Percentiles rank a stretch among this genome's conserved stretches.
These are phyloP conservation scores for Polypedilum pembai DNA, from an alignment of 1,140 invertebrate genomes.

Conservation along the genomic window DNA sequence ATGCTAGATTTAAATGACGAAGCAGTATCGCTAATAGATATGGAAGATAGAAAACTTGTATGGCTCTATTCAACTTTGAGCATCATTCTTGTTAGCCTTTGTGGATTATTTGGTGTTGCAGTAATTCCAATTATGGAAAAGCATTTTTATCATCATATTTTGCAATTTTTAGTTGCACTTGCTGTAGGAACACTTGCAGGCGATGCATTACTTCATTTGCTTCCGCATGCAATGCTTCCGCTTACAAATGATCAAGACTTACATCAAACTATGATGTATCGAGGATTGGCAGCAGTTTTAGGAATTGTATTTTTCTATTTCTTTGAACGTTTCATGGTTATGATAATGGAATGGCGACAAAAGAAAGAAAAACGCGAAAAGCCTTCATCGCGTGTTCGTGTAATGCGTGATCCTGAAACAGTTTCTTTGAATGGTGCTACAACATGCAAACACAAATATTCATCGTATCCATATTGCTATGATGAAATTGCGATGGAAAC, in stretches of 20 bases:
- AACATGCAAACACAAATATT: constrained; percentile 73
- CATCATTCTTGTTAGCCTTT: constrained; percentile 74
- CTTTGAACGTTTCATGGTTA: constrained; percentile 70
- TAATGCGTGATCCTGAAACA: constrained; percentile 54
- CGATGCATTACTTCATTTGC: constrained; percentile 84
- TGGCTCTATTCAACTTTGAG: constrained; percentile 76
- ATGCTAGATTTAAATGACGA: background rate
- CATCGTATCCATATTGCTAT: constrained; percentile 75
- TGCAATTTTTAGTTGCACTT: constrained; percentile 86
- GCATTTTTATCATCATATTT: constrained; percentile 77
- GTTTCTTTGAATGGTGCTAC: constrained; percentile 49
- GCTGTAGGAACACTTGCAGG: constrained; percentile 86
- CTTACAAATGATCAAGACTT: constrained; percentile 41
- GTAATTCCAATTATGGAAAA: constrained; percentile 87
- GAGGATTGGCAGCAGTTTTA: constrained; percentile 69
- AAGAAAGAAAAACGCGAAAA: constrained; percentile 52
- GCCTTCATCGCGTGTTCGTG: constrained; percentile 54
- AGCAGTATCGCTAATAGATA: constrained; percentile 25
- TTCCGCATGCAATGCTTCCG: constrained; percentile 69
- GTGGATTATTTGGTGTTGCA: constrained; percentile 72
- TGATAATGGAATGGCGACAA: constrained; percentile 73
- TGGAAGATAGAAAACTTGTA: constrained; percentile 49
- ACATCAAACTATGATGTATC: constrained; percentile 67
- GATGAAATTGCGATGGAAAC: constrained; percentile 66
- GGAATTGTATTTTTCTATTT: constrained; percentile 84